A percentile compares a stretch with the other conserved stretches of the same genome.
Evolutionary conservation across 2,797 vertebrate species (phyloP).

Genomic region (Psittacula echo): DNA sequence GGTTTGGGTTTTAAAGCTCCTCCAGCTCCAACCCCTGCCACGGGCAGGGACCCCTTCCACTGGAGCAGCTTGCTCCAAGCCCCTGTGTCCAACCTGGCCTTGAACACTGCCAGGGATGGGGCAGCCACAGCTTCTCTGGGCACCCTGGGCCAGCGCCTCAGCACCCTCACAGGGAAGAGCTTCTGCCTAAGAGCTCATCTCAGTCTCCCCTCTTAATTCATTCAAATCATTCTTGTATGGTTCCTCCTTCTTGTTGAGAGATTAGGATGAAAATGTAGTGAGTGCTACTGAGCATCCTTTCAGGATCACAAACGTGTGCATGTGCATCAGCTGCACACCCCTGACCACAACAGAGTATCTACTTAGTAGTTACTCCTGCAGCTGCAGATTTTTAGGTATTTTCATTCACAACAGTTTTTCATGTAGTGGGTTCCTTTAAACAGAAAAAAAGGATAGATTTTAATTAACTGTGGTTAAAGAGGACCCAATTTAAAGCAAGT

Average conservation of each 20-base stretch:
- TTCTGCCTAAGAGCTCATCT: background rate
- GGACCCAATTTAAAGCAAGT: conserved; percentile 16
- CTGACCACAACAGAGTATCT: background rate
- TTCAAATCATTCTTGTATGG: background rate
- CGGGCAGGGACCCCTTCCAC: background rate
- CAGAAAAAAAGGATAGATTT: conserved; percentile 36
- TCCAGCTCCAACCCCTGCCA: background rate
- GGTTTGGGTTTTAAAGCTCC: background rate
- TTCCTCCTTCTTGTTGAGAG: conserved; percentile 1
- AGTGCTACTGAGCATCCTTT: conserved; percentile 8
- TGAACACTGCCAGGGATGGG: too few species aligned
- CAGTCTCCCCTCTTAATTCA: background rate
- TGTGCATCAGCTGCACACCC: background rate
- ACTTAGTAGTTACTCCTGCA: conserved; percentile 38
- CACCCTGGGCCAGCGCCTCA: background rate
- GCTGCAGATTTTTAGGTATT: conserved; percentile 34
- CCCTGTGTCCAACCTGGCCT: background rate
- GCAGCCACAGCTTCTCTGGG: too few species aligned
- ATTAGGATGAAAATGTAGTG: background rate
- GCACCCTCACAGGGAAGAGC: background rate
- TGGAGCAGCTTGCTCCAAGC: background rate
- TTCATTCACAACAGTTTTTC: conserved; percentile 65
- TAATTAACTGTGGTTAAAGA: conserved; percentile 46
- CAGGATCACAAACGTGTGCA: background rate
- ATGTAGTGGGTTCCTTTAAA: conserved; percentile 46